phyloP scores from a whole-genome alignment of 1,140 invertebrate genomes.

The Rhyzopertha dominica region DNA sequence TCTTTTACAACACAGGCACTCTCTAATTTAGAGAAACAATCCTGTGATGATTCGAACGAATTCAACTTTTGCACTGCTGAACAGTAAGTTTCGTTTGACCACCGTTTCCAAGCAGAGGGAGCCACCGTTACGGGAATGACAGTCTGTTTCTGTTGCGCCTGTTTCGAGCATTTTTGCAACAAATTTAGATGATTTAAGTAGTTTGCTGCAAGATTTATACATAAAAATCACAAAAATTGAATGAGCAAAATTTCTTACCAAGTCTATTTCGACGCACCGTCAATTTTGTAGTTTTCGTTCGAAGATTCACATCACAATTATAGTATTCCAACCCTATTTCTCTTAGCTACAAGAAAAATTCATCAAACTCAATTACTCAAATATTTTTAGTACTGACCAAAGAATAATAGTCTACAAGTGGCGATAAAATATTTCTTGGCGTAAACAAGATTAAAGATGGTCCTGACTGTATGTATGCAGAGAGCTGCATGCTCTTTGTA shows the following conservation, averaged over 20 bases:
- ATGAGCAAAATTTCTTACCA: too few species aligned
- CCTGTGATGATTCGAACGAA: too few species aligned
- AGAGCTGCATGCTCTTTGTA: slow-evolving; percentile 58
- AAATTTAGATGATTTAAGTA: neutral
- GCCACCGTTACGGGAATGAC: too few species aligned
- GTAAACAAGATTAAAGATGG: slow-evolving; percentile 68
- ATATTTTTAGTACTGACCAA: slow-evolving; percentile 50
- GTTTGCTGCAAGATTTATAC: slow-evolving; percentile 3
- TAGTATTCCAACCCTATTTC: slow-evolving; percentile 63
- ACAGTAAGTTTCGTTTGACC: too few species aligned
- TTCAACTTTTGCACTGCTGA: too few species aligned
- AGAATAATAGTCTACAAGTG: slow-evolving; percentile 56
- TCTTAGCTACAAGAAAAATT: slow-evolving; percentile 51
- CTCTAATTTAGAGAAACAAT: too few species aligned
- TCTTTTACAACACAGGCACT: too few species aligned
- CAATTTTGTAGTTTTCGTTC: neutral
- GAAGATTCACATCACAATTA: slow-evolving; percentile 53
- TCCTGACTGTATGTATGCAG: slow-evolving; percentile 57
- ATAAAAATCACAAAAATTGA: too few species aligned
- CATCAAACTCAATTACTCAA: slow-evolving; percentile 12
- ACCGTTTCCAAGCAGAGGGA: too few species aligned
- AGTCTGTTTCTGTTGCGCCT: too few species aligned
- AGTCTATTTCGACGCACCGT: neutral
- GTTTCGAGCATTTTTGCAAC: too few species aligned
- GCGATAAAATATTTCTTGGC: slow-evolving; percentile 60